phyloP scores from a whole-genome alignment of 2,113 vertebrate genomes.

The Notarius lentiginosus region DNA sequence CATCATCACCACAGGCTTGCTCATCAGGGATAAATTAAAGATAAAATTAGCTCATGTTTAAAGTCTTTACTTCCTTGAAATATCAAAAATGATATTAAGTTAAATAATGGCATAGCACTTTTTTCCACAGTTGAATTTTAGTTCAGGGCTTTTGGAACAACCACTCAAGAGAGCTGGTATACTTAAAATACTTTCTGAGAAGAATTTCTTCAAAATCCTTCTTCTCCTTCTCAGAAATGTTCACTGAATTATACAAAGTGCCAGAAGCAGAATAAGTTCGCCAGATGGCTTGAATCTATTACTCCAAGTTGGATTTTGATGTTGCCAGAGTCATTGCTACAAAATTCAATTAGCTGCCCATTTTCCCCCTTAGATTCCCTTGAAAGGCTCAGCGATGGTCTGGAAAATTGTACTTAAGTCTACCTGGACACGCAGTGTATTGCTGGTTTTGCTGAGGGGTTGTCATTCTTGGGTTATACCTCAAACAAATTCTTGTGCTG shows the following conservation, averaged over 20 bases:
- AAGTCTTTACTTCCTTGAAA: not conserved
- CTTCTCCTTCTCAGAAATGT: conserved; percentile 18
- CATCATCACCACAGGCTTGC: no score
- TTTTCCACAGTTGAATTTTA: not conserved
- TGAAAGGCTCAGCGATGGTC: conserved; percentile 50
- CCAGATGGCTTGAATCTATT: conserved; percentile 78
- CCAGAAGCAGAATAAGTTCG: conserved; percentile 65
- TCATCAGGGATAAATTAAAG: no score
- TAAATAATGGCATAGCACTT: not conserved
- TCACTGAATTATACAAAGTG: conserved; percentile 64
- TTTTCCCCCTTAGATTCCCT: conserved; percentile 50
- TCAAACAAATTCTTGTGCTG: not conserved
- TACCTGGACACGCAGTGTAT: conserved; percentile 42
- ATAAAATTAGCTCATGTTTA: no score
- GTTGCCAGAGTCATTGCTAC: conserved; percentile 61
- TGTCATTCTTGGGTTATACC: conserved; percentile 16
- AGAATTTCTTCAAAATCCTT: not conserved
- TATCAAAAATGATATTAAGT: not conserved
- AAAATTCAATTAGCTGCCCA: conserved; percentile 73
- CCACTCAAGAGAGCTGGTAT: not conserved
- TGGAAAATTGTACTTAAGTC: conserved; percentile 54
- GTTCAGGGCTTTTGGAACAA: not conserved
- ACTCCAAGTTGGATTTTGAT: conserved; percentile 68
- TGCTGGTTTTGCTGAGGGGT: not conserved
- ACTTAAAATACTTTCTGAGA: not conserved